These are phyloP conservation scores for Lasioglossum morio DNA, from an alignment of 2,888 invertebrate genomes.

Conservation along the genomic window DNA sequence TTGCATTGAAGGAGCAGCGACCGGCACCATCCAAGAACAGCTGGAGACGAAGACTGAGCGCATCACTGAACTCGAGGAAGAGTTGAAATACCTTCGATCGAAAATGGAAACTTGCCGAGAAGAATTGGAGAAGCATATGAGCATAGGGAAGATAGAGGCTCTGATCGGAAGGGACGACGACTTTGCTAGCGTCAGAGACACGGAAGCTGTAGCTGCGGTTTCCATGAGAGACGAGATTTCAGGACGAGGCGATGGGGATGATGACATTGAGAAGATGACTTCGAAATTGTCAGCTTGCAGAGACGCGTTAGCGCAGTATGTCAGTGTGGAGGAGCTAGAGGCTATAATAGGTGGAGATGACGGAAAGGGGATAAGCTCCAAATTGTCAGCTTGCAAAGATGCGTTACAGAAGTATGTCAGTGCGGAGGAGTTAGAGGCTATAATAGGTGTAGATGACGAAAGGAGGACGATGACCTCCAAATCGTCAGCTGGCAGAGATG, in stretches of 20 bases:
- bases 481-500: too few relatives aligned
- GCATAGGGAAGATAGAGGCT: constrained; percentile 85
- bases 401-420: too few relatives aligned
- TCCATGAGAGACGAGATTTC: not conserved
- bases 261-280: not conserved
- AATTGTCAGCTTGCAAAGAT: too few relatives aligned
- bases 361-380: not conserved
- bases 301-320: not conserved
- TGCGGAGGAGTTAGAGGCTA: too few relatives aligned
- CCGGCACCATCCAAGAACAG: constrained; percentile 83
- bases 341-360: not conserved
- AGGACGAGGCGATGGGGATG: constrained; percentile 22
- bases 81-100: constrained; percentile 87
- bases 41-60: constrained; percentile 86
- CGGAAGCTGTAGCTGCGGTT: constrained; percentile 6
- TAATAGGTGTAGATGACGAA: too few relatives aligned
- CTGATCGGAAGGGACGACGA: constrained; percentile 67
- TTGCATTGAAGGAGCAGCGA: constrained; percentile 85
- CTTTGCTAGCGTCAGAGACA: constrained; percentile 60
- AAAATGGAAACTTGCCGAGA: constrained; percentile 84
- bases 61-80: constrained; percentile 84
- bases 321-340: not conserved
- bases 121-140: constrained; percentile 86
- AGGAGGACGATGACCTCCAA: too few relatives aligned
- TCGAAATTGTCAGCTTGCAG: not conserved